Base-by-base conservation (phyloP, 2,888 invertebrate species). In the Chironomus tentans region DNA sequence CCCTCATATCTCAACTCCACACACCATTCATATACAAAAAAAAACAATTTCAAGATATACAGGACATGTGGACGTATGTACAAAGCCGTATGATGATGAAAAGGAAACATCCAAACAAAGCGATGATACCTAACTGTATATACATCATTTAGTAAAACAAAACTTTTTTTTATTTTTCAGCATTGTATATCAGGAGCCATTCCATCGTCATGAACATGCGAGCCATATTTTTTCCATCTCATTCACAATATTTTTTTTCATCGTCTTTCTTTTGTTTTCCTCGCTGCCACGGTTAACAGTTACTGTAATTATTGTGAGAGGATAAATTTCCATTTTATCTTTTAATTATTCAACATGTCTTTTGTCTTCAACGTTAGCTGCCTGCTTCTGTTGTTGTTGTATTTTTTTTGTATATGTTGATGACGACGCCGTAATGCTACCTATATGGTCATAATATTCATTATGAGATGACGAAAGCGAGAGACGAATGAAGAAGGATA, bases 311-410 rank as follows among this genome's bases (percentile, higher is more conserved):
- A 74, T 74, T 74, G 65, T 74, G 47, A 22, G 74, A 65, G 62
- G 74, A 65, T 46, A 68, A 74, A 46, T 74, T 74, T 68, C 68
- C 62, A 62, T 74, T 74, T 74, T 74, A 74, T 74, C 74, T 74
- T 74, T 74, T 74, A 74, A 74, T 74, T 74, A 74, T 74, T 74
- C 74, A 74, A 74, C 74, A 74, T 74, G 74, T 74, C 74, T 68
- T 74, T 74, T 74, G 74, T 74, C 74, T 68, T 46, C 6, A 47
- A 24, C 22, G 50, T 15, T 21, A 5, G 46, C 62, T 62, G 21
- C 21, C 24, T 56, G 56, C 56, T 15, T 18, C n/a, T 56, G 56
- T 38, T 38, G 56, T 38, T 38, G 38, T 38, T 38, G 38, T 38
- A 38, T 6, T 28, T 28, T 22, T 21, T 12, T 12, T 28, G 61